A percentile compares a stretch with the other conserved stretches of the same genome.
These are phyloP conservation scores for Boleophthalmus pectinirostris DNA, from an alignment of 2,113 vertebrate species.

Conservation along the genomic window DNA sequence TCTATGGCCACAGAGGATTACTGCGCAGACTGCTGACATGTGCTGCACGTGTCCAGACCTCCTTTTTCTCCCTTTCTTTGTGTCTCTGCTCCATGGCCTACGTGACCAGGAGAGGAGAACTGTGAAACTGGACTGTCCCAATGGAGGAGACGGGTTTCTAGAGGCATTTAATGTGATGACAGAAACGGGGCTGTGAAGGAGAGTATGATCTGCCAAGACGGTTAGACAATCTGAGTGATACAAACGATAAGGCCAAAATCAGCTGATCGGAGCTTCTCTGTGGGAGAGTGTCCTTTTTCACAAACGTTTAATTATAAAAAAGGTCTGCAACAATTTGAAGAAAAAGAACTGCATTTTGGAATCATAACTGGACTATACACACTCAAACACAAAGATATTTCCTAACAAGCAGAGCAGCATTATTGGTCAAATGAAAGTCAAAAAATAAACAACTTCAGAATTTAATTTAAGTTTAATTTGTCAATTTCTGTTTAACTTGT, in stretches of 20 bases:
- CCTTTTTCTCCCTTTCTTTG: conserved; percentile 35
- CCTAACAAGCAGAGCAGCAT: no score
- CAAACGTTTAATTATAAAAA: no score
- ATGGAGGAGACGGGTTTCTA: background rate
- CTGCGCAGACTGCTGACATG: conserved; percentile 63
- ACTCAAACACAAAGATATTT: no score
- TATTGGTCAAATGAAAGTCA: no score
- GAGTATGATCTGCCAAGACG: background rate
- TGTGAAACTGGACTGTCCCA: background rate
- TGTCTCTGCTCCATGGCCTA: conserved; percentile 25
- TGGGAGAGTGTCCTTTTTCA: background rate
- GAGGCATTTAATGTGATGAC: background rate
- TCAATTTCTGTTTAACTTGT: no score
- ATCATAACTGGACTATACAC: no score
- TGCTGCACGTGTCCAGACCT: conserved; percentile 52
- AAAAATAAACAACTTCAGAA: no score
- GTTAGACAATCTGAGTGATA: background rate
- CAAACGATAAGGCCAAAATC: background rate
- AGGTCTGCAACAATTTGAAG: no score
- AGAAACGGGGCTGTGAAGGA: background rate
- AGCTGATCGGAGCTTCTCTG: background rate
- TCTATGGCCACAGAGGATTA: conserved; percentile 57
- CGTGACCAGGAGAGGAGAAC: conserved; percentile 29
- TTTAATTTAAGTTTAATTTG: no score
- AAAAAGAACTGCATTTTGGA: no score